Evolutionary conservation across 2,797 vertebrate species (phyloP), one percentile per base, ranked within the genome.

Genomic region (Periophthalmus magnuspinnatus): DNA sequence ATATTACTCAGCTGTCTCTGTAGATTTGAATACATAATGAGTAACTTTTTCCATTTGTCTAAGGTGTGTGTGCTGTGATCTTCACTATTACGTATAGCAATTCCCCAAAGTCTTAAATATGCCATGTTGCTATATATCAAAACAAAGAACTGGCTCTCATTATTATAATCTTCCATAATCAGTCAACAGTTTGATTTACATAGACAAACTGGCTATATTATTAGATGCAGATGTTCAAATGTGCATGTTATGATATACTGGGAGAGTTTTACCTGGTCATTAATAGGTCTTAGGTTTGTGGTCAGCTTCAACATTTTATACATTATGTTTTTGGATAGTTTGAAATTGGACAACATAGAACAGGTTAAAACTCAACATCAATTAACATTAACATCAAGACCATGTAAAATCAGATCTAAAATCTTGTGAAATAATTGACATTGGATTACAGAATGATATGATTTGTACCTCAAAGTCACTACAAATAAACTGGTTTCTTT

Each of bases 1-100:
- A 65, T 65, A 50, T 65, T 65, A 50, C 24, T 50, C 14, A 11
- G 38, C 41, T 24, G 63, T 28, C 45, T 65, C 47, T 48, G 45
- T 50, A 33, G 63, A 65, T 63, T 63, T 63, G 36, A 63, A 45
- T 63, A n/a, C 38, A 47, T 24, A 22, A 45, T 45, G 36, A 24
- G 6, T 1, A 45, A n/a, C 36, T 65, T 65, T 48, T 65, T 50
- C 63, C 63, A 65, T 50, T 65, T 63, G 61, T 63, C 16, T 24
- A 32, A n/a, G 22, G 47, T 28, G 60, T 62, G 36, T 62, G 38
- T 47, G 38, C 22, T 21, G 60, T 61, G 1, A 59, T 70, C 69
- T 72, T 21, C 58, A 58, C 33, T 67, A 34, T 57, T 21, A 55
- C 47, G 34, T 38, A 13, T 33, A 14, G 34, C 13, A 28, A 19